phyloP scores from a whole-genome alignment of 2,888 invertebrate species.

The Horisme vitalbata region DNA sequence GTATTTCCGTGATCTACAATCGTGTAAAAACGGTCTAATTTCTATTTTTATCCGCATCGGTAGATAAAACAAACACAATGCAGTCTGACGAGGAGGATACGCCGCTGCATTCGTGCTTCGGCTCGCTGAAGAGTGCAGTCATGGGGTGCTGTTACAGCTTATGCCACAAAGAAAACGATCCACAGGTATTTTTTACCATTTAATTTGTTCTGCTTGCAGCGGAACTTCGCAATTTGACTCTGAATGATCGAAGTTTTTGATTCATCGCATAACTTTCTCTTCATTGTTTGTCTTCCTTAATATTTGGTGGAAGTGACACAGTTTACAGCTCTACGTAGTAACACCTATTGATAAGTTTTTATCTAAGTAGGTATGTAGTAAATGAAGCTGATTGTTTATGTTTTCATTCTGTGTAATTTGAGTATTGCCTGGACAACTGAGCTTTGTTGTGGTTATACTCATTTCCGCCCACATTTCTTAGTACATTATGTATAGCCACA shows the following conservation, averaged over 20 bases:
- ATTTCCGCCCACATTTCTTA: constrained; percentile 23
- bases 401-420: background rate
- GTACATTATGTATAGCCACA: too few relatives aligned
- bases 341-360: constrained; percentile 43
- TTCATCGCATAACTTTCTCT: constrained; percentile 16
- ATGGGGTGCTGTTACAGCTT: constrained; percentile 89
- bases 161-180: constrained; percentile 86
- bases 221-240: constrained; percentile 4
- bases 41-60: constrained; percentile 70
- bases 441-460: constrained; percentile 13
- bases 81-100: constrained; percentile 74
- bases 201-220: constrained; percentile 12
- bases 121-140: constrained; percentile 71
- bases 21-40: constrained; percentile 59
- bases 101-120: constrained; percentile 78
- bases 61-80: constrained; percentile 71
- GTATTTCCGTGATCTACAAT: constrained; percentile 33
- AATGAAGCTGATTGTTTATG: constrained; percentile 9
- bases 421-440: background rate
- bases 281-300: constrained; percentile 24
- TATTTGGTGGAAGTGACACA: constrained; percentile 23
- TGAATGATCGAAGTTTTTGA: background rate
- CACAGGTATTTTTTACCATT: constrained; percentile 82
- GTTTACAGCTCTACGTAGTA: too few relatives aligned
- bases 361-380: constrained; percentile 21